These are phyloP conservation scores for Mystacides longicornis DNA, from an alignment of 2,888 invertebrate genomes.

Conservation along the genomic window DNA sequence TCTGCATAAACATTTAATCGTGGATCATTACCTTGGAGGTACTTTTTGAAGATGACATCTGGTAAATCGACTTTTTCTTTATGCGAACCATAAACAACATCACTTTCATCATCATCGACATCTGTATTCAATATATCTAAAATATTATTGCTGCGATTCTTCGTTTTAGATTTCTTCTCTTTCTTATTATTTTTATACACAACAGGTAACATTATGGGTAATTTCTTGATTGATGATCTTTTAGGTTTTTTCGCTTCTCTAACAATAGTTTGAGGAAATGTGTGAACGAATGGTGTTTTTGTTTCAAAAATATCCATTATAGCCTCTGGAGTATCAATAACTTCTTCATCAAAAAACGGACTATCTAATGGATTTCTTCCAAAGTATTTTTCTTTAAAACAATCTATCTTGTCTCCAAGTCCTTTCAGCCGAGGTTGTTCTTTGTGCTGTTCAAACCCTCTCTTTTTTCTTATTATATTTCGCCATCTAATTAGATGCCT, in stretches of 20 bases:
- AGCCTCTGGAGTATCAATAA: conserved; percentile 43
- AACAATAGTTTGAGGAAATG: neutral
- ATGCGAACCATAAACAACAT: neutral
- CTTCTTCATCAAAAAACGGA: conserved; percentile 59
- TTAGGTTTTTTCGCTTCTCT: neutral
- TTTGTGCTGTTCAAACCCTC: conserved; percentile 32
- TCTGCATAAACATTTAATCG: conserved; percentile 44
- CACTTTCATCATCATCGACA: neutral
- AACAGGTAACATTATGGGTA: too few relatives aligned
- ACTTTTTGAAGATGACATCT: conserved; percentile 30
- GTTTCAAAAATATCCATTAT: neutral
- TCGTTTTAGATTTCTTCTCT: too few relatives aligned
- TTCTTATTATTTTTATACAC: too few relatives aligned
- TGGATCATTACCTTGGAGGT: conserved; percentile 36
- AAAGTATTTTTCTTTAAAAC: conserved; percentile 67
- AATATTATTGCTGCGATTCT: too few relatives aligned
- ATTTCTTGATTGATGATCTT: neutral
- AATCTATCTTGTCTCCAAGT: conserved; percentile 66
- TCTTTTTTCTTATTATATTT: conserved; percentile 27
- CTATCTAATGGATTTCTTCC: conserved; percentile 68
- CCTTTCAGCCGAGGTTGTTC: conserved; percentile 50
- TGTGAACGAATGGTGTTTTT: neutral
- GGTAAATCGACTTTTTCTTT: conserved; percentile 5
- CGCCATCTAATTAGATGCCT: neutral
- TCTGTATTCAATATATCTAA: neutral